Percentiles rank a stretch among this genome's conserved stretches.
Conservation (phyloP, 2,888 invertebrate species). For the Agriopis leucophaearia region DNA sequence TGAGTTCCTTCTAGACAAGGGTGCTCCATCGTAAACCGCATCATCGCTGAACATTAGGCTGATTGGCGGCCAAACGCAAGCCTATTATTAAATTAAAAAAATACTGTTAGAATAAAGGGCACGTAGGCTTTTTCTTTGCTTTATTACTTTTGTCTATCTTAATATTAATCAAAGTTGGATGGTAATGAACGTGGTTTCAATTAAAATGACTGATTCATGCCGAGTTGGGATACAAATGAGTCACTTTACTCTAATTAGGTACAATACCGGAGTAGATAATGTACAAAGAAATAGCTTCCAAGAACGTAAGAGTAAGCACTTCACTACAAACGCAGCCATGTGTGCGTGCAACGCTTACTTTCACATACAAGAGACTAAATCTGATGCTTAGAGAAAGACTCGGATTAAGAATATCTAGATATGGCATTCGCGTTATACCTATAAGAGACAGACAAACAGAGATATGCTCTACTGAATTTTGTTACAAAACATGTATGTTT, state of each 20-base stretch:
- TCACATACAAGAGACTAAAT: too few species aligned
- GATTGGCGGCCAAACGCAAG: neutral
- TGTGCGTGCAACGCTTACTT: too few species aligned
- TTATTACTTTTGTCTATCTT: conserved; percentile 52
- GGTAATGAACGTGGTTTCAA: conserved; percentile 65
- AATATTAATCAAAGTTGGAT: conserved; percentile 64
- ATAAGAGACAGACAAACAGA: too few species aligned
- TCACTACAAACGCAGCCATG: too few species aligned
- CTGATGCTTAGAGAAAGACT: too few species aligned
- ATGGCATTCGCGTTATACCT: neutral
- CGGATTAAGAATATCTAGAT: neutral
- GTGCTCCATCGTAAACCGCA: too few species aligned
- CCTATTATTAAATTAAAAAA: neutral
- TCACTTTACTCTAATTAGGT: conserved; percentile 69
- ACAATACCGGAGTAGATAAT: conserved; percentile 48
- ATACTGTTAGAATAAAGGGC: neutral
- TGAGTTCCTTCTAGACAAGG: too few species aligned
- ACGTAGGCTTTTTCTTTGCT: conserved; percentile 18
- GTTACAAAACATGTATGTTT: too few species aligned
- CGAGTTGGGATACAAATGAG: conserved; percentile 65
- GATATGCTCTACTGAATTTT: too few species aligned
- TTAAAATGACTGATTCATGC: conserved; percentile 74
- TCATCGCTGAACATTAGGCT: too few species aligned
- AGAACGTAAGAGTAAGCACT: too few species aligned
- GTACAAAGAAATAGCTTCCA: neutral